Base-by-base conservation (phyloP, 2,113 vertebrate genomes). In the Diadophis punctatus region DNA sequence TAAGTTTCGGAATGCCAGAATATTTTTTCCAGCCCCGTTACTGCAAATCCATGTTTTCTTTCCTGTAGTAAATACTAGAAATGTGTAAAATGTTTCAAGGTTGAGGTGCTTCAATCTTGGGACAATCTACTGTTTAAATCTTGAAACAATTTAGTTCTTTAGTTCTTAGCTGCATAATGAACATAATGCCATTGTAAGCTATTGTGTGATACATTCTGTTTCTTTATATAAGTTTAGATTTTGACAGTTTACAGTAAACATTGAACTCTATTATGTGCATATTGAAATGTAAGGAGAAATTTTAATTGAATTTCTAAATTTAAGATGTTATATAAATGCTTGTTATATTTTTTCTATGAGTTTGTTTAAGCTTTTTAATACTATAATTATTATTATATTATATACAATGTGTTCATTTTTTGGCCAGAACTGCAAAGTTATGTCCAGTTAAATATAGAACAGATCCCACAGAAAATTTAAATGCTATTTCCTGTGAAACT, bases 401-500 rank as follows among this genome's bases (percentile, higher is more conserved):
- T 1, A 86, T 87, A 92, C 27, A 60, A 63, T 92, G n/a, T 3
- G 87, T 92, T 93, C 85, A 3, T 0, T 80, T 11, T 9, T 10
- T 93, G 9, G 22, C 51, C 68, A 34, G 3, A 34, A 55, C 49
- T 89, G n/a, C 9, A 49, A 1, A 91, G 93, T n/a, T 89, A 27
- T 90, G 60, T 92, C 49, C 43, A 94, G 63, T 92, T 43, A 39
- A 22, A 39, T 23, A 39, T 3, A 55, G 34, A 90, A 92, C 4
- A 87, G 25, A 87, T 51, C 18, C 22, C 91, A 90, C 18, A 49
- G 87, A 55, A 1, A 30, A 90, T 93, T 90, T 94, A 93, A 8
- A 51, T 63, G 20, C 30, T 60, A 56, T n/a, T 34, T n/a, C 46
- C 5, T 58, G 8, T 84, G 90, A 58, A 58, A n/a, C 20, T 51